Evolutionary conservation across 2,797 vertebrate species (phyloP).

Genomic region (Sebastes hopkinsi): DNA sequence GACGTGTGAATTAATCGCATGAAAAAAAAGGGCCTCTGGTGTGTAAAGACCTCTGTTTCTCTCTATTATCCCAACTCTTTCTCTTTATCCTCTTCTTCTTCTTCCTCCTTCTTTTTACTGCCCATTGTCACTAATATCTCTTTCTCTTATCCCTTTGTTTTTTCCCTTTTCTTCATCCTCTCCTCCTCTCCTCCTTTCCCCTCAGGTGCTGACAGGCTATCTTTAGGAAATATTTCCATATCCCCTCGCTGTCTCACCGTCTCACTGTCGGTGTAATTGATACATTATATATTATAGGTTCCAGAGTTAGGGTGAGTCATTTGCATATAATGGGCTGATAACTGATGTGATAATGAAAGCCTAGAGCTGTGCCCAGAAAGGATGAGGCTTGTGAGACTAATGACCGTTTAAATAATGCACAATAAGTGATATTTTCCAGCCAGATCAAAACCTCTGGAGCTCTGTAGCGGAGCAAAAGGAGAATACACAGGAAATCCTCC

Average conservation of each 20-base stretch:
- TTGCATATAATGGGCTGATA: conserved; percentile 75
- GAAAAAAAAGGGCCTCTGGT: no score
- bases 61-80: not conserved
- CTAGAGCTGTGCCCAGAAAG: conserved; percentile 56
- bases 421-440: conserved; percentile 66
- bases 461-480: conserved; percentile 1
- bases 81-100: not conserved
- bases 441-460: conserved; percentile 64
- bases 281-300: conserved; percentile 73
- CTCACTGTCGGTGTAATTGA: conserved; percentile 73
- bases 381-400: conserved; percentile 66
- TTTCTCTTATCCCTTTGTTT: not conserved
- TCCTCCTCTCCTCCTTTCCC: not conserved
- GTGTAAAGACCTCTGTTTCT: not conserved
- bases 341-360: conserved; percentile 79
- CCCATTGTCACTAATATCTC: not conserved
- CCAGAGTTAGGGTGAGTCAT: conserved; percentile 67
- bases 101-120: not conserved
- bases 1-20: no score
- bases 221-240: conserved; percentile 63
- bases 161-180: not conserved
- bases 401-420: conserved; percentile 78
- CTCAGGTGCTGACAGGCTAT: conserved; percentile 55
- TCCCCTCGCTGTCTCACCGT: conserved; percentile 25
- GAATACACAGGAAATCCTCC: conserved; percentile 16